phyloP scores from a whole-genome alignment of 2,797 vertebrate genomes.

The Nannoperca obscura region DNA sequence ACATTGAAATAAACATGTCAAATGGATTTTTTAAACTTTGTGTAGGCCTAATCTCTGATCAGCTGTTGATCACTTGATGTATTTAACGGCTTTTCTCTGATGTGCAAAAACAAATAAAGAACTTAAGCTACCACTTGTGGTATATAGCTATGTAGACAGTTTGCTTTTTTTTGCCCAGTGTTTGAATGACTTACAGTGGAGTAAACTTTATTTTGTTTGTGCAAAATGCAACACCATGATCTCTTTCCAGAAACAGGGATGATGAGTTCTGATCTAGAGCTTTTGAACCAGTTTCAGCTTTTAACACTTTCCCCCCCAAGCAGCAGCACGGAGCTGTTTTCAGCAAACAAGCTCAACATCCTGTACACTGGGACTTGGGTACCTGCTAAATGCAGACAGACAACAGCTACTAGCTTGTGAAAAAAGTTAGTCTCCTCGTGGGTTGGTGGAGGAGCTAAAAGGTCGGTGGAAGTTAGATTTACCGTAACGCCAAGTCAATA shows the following conservation, averaged over 20 bases:
- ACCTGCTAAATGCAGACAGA: background rate
- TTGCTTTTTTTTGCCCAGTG: background rate
- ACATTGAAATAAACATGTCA: background rate
- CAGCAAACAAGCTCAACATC: background rate
- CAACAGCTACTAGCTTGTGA: background rate
- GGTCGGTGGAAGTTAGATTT: background rate
- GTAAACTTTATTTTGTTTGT: background rate
- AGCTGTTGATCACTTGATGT: background rate
- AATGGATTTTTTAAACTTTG: background rate
- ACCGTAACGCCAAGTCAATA: background rate
- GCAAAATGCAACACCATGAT: background rate
- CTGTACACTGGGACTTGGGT: too few species aligned
- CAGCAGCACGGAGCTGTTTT: too few species aligned
- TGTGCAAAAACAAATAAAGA: background rate
- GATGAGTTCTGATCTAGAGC: background rate
- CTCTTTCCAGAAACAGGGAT: background rate
- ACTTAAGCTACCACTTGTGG: background rate
- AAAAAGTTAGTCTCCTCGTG: background rate
- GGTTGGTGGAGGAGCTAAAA: background rate
- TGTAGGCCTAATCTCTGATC: background rate
- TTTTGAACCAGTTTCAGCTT: background rate
- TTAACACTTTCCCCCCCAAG: too few species aligned
- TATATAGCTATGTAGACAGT: background rate
- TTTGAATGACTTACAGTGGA: background rate
- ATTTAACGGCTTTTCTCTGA: background rate